A percentile compares a stretch with the other conserved stretches of the same genome.
Conservation (phyloP, 1,140 invertebrate species). For the Dendrolimus kikuchii region DNA sequence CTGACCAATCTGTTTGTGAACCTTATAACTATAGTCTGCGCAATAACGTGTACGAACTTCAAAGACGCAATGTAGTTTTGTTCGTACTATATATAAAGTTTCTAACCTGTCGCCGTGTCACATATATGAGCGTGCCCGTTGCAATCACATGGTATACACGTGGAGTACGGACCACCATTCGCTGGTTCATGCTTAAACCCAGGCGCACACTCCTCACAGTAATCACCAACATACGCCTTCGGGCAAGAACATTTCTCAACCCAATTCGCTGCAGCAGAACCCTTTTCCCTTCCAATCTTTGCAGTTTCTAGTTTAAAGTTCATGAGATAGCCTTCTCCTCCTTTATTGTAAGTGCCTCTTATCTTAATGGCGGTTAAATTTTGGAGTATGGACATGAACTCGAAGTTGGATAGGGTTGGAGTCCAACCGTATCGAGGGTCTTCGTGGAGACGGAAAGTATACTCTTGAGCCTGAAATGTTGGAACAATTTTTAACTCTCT, state of each 20-base stretch:
- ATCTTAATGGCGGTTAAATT: constrained; percentile 97
- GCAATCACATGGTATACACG: constrained; percentile 96
- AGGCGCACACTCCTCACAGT: constrained; percentile 96
- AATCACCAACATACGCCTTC: constrained; percentile 93
- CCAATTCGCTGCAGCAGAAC: constrained; percentile 90
- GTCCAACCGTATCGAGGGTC: constrained; percentile 93
- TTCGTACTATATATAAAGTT: background rate
- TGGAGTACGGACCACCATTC: constrained; percentile 91
- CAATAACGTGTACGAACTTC: too few species aligned
- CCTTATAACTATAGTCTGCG: too few species aligned
- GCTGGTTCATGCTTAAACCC: constrained; percentile 93
- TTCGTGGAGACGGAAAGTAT: constrained; percentile 91
- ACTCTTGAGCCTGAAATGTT: constrained; percentile 76
- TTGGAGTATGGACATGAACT: constrained; percentile 93
- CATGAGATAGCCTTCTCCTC: constrained; percentile 90
- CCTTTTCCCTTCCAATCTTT: constrained; percentile 82
- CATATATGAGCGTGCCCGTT: constrained; percentile 96
- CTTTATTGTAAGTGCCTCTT: constrained; percentile 88
- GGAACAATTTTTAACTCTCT: constrained; percentile 29
- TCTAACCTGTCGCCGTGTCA: constrained; percentile 91
- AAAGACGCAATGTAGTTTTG: too few species aligned
- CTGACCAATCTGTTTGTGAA: too few species aligned
- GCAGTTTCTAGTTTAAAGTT: constrained; percentile 92
- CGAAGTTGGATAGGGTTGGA: constrained; percentile 85
- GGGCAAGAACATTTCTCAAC: constrained; percentile 96